Conservation (phyloP, 2,888 invertebrate species). For the Sphaerophoria rueppellii region DNA sequence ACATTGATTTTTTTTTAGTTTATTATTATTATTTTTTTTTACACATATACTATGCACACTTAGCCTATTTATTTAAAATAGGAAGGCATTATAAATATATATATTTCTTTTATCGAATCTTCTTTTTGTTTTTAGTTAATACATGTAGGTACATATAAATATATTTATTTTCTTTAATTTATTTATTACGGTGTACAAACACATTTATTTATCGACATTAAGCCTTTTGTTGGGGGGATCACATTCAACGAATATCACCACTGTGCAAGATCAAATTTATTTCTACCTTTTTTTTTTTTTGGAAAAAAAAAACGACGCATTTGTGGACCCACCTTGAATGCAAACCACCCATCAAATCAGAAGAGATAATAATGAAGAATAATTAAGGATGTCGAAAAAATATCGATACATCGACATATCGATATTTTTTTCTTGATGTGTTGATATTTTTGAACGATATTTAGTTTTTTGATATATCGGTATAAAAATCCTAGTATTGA, state of each 20-base stretch:
- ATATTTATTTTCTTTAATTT: conserved; percentile 62
- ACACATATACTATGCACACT: conserved; percentile 68
- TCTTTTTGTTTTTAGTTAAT: conserved; percentile 23
- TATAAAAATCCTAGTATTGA: too few species aligned
- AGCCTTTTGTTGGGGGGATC: conserved; percentile 64
- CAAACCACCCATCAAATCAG: neutral
- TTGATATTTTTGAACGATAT: too few species aligned
- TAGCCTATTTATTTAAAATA: conserved; percentile 72
- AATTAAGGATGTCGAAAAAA: too few species aligned
- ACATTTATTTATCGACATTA: conserved; percentile 60
- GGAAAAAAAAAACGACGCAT: neutral
- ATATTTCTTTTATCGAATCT: conserved; percentile 29
- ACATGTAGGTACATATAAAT: conserved; percentile 29
- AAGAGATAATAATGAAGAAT: too few species aligned
- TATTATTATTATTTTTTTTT: conserved; percentile 29
- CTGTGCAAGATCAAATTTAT: conserved; percentile 42
- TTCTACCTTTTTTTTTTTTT: conserved; percentile 20
- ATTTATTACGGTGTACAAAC: conserved; percentile 62
- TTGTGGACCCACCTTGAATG: neutral
- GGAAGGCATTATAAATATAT: conserved; percentile 69
- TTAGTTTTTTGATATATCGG: too few species aligned
- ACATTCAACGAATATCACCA: conserved; percentile 46
- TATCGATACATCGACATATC: too few species aligned
- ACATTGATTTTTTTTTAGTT: conserved; percentile 47
- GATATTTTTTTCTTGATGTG: too few species aligned